These are phyloP conservation scores for Ellobius talpinus DNA, from an alignment of 2,113 vertebrate genomes.

Conservation along the genomic window DNA sequence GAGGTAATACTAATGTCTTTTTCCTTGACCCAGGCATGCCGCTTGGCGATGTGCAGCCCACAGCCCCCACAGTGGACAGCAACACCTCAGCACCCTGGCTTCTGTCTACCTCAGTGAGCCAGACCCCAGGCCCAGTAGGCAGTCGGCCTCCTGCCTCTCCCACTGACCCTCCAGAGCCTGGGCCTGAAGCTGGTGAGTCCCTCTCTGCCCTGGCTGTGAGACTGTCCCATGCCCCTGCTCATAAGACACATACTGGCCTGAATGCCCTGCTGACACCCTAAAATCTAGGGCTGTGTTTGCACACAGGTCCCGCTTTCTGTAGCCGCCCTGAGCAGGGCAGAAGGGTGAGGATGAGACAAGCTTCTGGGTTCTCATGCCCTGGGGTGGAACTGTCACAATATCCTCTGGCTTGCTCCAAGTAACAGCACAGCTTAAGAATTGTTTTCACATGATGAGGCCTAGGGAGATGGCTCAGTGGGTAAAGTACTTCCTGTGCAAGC, in stretches of 20 bases:
- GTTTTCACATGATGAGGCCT: neutral
- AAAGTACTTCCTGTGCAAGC: neutral
- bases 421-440: neutral
- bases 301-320: neutral
- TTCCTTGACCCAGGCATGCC: constrained; percentile 57
- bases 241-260: neutral
- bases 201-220: neutral
- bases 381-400: neutral
- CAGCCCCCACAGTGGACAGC: accelerated
- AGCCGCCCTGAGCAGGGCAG: neutral
- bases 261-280: neutral
- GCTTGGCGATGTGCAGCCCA: neutral
- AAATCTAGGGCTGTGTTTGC: neutral
- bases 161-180: neutral
- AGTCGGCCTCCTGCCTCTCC: neutral
- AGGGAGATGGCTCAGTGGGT: neutral
- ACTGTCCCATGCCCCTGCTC: neutral
- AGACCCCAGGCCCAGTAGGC: accelerated
- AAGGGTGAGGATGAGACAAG: neutral
- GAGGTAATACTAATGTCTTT: no score
- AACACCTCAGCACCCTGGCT: neutral
- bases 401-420: neutral
- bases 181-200: constrained; percentile 60
- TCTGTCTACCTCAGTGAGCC: accelerated
- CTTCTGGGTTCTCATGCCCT: neutral